Evolutionary conservation across 2,888 invertebrate species (phyloP), one percentile per base, ranked within the genome.

Genomic region (Parnassius glacialis): DNA sequence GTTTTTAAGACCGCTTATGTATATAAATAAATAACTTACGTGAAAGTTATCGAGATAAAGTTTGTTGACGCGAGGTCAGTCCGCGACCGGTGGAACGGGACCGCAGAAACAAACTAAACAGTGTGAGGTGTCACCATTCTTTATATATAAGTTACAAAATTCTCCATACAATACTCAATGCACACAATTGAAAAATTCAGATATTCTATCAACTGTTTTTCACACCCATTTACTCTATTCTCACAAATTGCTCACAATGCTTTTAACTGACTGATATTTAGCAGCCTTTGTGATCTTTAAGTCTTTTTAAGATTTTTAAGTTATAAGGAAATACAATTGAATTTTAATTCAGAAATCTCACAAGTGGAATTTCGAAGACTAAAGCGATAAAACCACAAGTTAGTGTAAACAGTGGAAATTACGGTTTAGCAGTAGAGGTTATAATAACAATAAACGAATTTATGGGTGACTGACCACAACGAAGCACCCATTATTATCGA

Each of bases 81-180:
- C 70, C 70, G 75, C 88, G 84, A 86, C 89, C 84, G 84, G 81
- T 85, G 79, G 76, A 74, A 70, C 76, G 78, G 74, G 78, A 76
- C 77, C 79, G 79, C 80, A 75, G 72, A 70, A 76, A 77, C 80
- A 80, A 82, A 90, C 90, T 90, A 87, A 88, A 84, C 85, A 77
- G 81, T 82, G 80, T 79, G 84, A 83, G 82, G 83, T 81, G 84
- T 84, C 74, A 65, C 67, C 71, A 78, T 74, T 76, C 83, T 84
- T 87, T 89, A 83, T 88, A 62, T 62, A 84, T 86, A 76, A 78
- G 75, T 75, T 76, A 74, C 76, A 79, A 82, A n/a, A 74, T 78
- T 76, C 72, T 64, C 50, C 11, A 60, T 53, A 65, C 62, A 65
- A 62, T 64, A 54, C 57, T 25, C 48, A 65, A 62, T 64, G 64